These are phyloP conservation scores for Lepidochitona cinerea DNA, from an alignment of 2,888 invertebrate genomes.

Conservation along the genomic window DNA sequence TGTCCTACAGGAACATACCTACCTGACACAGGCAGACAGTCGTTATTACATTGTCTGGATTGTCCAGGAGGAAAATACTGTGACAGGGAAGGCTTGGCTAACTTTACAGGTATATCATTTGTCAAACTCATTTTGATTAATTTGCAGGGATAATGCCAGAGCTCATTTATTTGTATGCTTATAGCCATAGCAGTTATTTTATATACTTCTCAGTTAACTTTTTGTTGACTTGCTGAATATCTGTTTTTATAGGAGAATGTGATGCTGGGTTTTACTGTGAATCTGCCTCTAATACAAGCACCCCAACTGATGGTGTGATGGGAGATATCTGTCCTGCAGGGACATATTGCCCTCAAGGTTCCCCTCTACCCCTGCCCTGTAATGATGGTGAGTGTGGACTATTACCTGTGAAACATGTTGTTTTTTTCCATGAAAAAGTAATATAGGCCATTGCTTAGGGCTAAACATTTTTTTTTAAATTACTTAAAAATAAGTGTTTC, in stretches of 20 bases:
- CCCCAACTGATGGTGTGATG: constrained; percentile 61
- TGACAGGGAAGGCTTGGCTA: constrained; percentile 50
- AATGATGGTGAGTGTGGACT: constrained; percentile 55
- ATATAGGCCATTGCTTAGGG: too few relatives aligned
- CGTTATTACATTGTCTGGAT: constrained; percentile 49
- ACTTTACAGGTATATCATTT: constrained; percentile 54
- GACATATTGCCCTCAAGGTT: constrained; percentile 53
- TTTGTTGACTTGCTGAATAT: not conserved
- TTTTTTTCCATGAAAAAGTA: too few relatives aligned
- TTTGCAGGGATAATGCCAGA: not conserved
- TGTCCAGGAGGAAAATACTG: constrained; percentile 66
- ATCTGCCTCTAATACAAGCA: constrained; percentile 46
- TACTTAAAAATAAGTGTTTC: too few relatives aligned
- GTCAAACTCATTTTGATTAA: not conserved
- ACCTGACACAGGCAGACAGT: constrained; percentile 40
- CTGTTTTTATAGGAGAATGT: constrained; percentile 49
- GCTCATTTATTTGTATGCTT: not conserved
- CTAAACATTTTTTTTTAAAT: too few relatives aligned
- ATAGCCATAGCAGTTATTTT: too few relatives aligned
- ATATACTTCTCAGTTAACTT: too few relatives aligned
- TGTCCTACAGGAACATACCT: constrained; percentile 65
- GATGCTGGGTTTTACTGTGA: constrained; percentile 59
- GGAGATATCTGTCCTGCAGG: constrained; percentile 63
- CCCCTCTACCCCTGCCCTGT: constrained; percentile 55
- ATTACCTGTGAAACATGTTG: too few relatives aligned